Conservation (phyloP, 2,113 vertebrate species). For the Pitta sordida region DNA sequence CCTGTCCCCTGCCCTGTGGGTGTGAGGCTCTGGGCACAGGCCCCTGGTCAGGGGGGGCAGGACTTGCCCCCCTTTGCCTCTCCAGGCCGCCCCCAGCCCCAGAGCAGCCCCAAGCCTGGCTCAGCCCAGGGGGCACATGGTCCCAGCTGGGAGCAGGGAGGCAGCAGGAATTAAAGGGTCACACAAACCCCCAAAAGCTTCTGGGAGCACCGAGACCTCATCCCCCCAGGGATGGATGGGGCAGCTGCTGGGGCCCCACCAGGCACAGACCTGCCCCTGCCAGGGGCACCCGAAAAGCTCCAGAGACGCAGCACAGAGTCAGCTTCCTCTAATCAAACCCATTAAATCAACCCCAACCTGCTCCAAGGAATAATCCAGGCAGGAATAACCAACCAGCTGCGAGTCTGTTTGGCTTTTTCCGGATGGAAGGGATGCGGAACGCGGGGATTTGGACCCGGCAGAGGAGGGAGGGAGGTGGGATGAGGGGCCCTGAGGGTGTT, state of each 20-base stretch:
- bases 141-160: neutral
- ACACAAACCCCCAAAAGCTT: neutral
- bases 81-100: neutral
- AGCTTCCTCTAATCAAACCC: conserved; percentile 6
- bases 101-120: neutral
- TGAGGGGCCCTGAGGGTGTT: neutral
- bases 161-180: neutral
- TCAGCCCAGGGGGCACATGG: neutral
- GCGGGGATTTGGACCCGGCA: rapidly evolving
- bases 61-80: neutral
- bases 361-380: conserved; percentile 11
- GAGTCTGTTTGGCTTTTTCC: neutral
- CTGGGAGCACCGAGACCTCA: neutral
- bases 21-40: neutral
- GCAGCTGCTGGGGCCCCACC: neutral
- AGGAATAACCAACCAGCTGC: neutral
- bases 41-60: neutral
- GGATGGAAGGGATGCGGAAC: neutral
- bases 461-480: neutral
- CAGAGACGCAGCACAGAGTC: neutral
- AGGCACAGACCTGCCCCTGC: neutral
- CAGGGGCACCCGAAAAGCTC: neutral
- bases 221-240: rapidly evolving
- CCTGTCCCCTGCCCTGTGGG: neutral
- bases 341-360: conserved; percentile 29